These are phyloP conservation scores for Drosophila subquinaria DNA, from an alignment of 2,888 invertebrate species.

Conservation along the genomic window DNA sequence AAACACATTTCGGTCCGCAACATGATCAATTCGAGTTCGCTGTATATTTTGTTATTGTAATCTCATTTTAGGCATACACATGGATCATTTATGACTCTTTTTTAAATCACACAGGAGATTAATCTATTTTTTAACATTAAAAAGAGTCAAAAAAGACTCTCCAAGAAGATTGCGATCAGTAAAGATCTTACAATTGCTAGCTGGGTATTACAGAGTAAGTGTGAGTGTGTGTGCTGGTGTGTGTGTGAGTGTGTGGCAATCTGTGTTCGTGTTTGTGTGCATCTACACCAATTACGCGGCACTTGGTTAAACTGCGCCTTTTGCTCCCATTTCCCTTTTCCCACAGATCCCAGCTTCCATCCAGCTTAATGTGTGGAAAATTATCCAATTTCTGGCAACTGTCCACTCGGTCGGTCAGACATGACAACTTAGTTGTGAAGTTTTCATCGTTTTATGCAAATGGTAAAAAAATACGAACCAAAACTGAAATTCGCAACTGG, in stretches of 20 bases:
- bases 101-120: too few relatives aligned
- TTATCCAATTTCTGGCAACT: conserved; percentile 24
- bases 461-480: conserved; percentile 14
- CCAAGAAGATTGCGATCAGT: too few relatives aligned
- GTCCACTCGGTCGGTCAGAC: not conserved
- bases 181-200: too few relatives aligned
- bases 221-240: conserved; percentile 6
- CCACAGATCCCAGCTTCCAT: conserved; percentile 9
- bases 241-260: conserved; percentile 16
- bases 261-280: conserved; percentile 31
- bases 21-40: too few relatives aligned
- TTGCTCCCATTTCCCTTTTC: conserved; percentile 2
- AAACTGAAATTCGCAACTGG: conserved; percentile 33
- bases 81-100: too few relatives aligned
- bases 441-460: conserved; percentile 31
- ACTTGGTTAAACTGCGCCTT: conserved; percentile 39
- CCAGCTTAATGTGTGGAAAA: conserved; percentile 54
- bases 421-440: conserved; percentile 4
- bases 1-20: too few relatives aligned
- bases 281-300: conserved; percentile 49
- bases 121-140: too few relatives aligned
- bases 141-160: too few relatives aligned
- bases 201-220: too few relatives aligned
- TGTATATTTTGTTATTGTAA: too few relatives aligned
- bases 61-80: too few relatives aligned